These are phyloP conservation scores for Myripristis jacobus DNA, from an alignment of 2,797 vertebrate genomes.

Conservation along the genomic window DNA sequence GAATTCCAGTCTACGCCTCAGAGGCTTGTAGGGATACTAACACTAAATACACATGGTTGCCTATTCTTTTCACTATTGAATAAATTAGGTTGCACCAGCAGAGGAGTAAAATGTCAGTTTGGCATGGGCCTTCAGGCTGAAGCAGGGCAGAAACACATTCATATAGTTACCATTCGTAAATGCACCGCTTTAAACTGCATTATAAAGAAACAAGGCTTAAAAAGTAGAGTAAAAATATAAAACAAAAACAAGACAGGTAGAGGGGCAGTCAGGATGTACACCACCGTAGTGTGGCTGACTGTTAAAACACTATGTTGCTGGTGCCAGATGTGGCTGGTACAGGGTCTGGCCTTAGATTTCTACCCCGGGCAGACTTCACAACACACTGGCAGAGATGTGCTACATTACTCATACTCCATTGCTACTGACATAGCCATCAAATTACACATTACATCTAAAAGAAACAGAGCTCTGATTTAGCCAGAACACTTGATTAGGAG, in stretches of 20 bases:
- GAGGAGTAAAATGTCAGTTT: slow-evolving; percentile 54
- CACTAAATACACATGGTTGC: slow-evolving; percentile 19
- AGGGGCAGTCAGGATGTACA: slow-evolving; percentile 42
- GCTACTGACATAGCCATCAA: slow-evolving; percentile 70
- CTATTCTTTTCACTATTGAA: slow-evolving; percentile 22
- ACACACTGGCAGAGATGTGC: slow-evolving; percentile 77
- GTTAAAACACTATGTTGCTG: slow-evolving; percentile 64
- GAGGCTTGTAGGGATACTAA: slow-evolving; percentile 11
- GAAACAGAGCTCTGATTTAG: slow-evolving; percentile 51
- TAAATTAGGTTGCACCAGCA: slow-evolving; percentile 44
- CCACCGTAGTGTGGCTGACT: slow-evolving; percentile 49
- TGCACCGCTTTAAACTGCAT: slow-evolving; percentile 73
- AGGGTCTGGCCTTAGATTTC: slow-evolving; percentile 52
- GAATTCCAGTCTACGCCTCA: slow-evolving; percentile 16
- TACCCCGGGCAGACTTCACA: slow-evolving; percentile 50
- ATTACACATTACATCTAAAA: slow-evolving; percentile 56
- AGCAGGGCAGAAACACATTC: slow-evolving; percentile 71
- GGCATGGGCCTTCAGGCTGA: slow-evolving; percentile 54
- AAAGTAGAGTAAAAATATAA: slow-evolving; percentile 41
- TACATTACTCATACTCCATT: slow-evolving; percentile 74
- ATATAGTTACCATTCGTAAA: slow-evolving; percentile 67
- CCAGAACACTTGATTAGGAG: slow-evolving; percentile 73
- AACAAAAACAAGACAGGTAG: slow-evolving; percentile 17
- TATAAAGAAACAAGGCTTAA: slow-evolving; percentile 44
- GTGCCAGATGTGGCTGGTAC: slow-evolving; percentile 72